A percentile compares a stretch with the other conserved stretches of the same genome.
These are phyloP conservation scores for Drosophila subquinaria DNA, from an alignment of 2,888 invertebrate species.

Conservation along the genomic window DNA sequence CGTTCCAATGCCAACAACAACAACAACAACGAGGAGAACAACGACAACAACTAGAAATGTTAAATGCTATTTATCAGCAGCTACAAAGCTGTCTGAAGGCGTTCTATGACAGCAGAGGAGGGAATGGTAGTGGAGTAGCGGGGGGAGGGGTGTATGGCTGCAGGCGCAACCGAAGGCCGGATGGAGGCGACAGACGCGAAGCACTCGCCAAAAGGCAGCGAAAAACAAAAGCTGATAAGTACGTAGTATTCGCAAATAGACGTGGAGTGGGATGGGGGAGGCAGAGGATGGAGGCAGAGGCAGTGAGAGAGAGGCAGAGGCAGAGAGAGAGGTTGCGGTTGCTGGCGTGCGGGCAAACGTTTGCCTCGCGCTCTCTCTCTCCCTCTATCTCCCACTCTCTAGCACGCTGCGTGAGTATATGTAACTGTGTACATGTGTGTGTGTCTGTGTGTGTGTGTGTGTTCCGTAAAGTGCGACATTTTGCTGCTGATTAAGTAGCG, in stretches of 20 bases:
- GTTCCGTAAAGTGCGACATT: conserved; percentile 76
- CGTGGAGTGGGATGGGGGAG: neutral
- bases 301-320: neutral
- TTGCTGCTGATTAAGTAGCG: conserved; percentile 80
- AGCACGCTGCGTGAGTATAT: neutral
- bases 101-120: neutral
- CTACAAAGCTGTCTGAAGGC: conserved; percentile 45
- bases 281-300: neutral
- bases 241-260: neutral
- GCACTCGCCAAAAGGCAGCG: conserved; percentile 27
- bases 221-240: conserved; percentile 56
- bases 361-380: conserved; percentile 10
- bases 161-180: conserved; percentile 65
- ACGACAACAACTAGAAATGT: conserved; percentile 51
- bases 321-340: neutral
- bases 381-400: conserved; percentile 14
- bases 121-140: neutral
- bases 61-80: conserved; percentile 75
- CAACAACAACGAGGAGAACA: conserved; percentile 24
- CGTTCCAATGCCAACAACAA: conserved; percentile 61
- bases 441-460: conserved; percentile 39
- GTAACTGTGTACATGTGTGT: conserved; percentile 6
- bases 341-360: conserved; percentile 20
- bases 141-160: conserved; percentile 20
- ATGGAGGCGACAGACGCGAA: conserved; percentile 56